Evolutionary conservation across 2,888 invertebrate genomes (phyloP).

Genomic region (Pseudococcus jackbeardsleyi): DNA sequence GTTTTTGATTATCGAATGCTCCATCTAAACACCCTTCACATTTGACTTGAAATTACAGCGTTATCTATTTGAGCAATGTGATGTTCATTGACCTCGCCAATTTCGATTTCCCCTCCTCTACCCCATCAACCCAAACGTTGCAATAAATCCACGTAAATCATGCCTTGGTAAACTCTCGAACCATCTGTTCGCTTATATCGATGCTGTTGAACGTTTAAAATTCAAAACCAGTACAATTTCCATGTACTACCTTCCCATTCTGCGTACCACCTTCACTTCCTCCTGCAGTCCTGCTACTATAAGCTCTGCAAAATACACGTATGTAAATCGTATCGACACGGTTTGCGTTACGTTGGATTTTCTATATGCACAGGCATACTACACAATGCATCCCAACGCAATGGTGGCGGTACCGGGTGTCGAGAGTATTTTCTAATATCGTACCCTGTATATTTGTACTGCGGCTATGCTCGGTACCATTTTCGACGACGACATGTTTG

Average conservation of each 20-base stretch:
- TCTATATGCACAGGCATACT: neutral
- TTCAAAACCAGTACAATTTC: neutral
- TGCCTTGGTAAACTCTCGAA: neutral
- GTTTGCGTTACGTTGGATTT: neutral
- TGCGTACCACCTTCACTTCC: neutral
- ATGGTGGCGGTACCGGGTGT: neutral
- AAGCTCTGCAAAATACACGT: neutral
- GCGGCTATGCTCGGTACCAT: neutral
- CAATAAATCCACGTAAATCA: neutral
- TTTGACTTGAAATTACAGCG: too few relatives aligned
- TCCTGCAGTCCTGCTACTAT: neutral
- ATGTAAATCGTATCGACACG: conserved; percentile 4
- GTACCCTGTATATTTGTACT: neutral
- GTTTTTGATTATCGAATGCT: too few relatives aligned
- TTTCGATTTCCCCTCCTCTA: neutral
- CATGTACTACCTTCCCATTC: neutral
- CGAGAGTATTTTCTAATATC: conserved; percentile 40
- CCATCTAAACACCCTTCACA: too few relatives aligned
- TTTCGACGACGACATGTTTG: conserved; percentile 29
- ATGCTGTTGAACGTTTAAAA: neutral
- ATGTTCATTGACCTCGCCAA: neutral
- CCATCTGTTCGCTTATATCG: neutral
- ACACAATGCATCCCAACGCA: neutral
- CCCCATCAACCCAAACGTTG: neutral
- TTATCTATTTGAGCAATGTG: too few relatives aligned